These are phyloP conservation scores for Aphidius ervi DNA, from an alignment of 1,140 invertebrate species.

Conservation along the genomic window DNA sequence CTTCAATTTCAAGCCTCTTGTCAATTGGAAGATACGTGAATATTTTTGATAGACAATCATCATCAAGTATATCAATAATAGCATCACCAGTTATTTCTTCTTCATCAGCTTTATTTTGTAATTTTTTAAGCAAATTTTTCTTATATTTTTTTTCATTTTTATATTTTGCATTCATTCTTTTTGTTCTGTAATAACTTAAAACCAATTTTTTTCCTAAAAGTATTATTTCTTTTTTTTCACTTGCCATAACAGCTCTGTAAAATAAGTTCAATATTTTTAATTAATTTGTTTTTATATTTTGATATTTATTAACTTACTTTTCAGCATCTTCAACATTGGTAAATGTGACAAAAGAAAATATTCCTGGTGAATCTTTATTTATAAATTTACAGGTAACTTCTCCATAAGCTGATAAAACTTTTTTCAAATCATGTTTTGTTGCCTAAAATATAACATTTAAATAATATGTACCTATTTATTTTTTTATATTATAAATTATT, in stretches of 20 bases:
- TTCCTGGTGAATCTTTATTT: background rate
- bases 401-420: background rate
- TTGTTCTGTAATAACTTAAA: background rate
- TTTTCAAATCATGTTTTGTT: background rate
- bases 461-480: too few relatives aligned
- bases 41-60: conserved; percentile 12
- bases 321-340: background rate
- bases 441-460: too few relatives aligned
- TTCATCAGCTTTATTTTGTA: background rate
- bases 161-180: background rate
- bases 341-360: background rate
- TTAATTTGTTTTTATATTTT: background rate
- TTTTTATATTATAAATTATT: too few relatives aligned
- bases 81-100: background rate
- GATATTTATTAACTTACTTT: background rate
- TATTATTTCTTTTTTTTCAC: background rate
- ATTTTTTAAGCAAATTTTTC: background rate
- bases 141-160: background rate
- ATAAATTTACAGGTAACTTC: background rate
- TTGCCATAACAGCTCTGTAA: background rate
- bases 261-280: background rate
- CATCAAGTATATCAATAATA: conserved; percentile 1
- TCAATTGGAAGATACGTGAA: background rate
- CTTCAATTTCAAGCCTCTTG: background rate
- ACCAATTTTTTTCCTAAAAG: background rate